phyloP scores from a whole-genome alignment of 2,797 vertebrate species.

The Silurus aristotelis region DNA sequence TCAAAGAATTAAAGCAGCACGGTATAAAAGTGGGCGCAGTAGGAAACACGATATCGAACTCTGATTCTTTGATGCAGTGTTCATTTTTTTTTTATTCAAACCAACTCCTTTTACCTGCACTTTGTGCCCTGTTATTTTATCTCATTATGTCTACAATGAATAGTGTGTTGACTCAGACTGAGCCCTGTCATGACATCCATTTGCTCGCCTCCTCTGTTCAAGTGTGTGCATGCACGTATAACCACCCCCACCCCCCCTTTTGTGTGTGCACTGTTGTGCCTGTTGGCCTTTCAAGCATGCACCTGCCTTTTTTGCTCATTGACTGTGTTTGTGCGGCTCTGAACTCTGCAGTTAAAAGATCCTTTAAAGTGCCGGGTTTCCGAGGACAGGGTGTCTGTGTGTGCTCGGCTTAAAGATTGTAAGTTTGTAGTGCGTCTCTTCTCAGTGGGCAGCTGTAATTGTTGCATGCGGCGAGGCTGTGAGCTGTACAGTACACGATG shows the following conservation, averaged over 20 bases:
- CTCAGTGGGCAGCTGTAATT: constrained; percentile 39
- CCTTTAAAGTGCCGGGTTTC: constrained; percentile 2
- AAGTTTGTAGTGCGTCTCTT: constrained; percentile 4
- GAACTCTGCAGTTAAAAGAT: not conserved
- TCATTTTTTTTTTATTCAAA: not conserved
- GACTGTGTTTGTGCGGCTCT: constrained; percentile 24
- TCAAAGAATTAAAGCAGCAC: not conserved
- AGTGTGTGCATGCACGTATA: constrained; percentile 25
- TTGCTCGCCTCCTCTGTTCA: constrained; percentile 29
- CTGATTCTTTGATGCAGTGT: not conserved
- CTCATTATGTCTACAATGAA: not conserved
- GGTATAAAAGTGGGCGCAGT: not conserved
- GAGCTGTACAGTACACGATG: constrained; percentile 22
- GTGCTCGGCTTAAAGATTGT: not conserved
- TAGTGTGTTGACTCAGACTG: not conserved
- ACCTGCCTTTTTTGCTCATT: constrained; percentile 37
- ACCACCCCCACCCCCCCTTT: not conserved
- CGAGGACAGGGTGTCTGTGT: constrained; percentile 15
- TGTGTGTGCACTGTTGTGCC: constrained; percentile 42
- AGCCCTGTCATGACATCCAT: constrained; percentile 1
- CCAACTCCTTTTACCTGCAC: not conserved
- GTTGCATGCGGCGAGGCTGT: not conserved
- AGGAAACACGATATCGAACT: not conserved
- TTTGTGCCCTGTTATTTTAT: not conserved
- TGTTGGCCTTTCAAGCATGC: constrained; percentile 27